phyloP scores from a whole-genome alignment of 2,113 vertebrate species.

The Anser brachyrhynchus region DNA sequence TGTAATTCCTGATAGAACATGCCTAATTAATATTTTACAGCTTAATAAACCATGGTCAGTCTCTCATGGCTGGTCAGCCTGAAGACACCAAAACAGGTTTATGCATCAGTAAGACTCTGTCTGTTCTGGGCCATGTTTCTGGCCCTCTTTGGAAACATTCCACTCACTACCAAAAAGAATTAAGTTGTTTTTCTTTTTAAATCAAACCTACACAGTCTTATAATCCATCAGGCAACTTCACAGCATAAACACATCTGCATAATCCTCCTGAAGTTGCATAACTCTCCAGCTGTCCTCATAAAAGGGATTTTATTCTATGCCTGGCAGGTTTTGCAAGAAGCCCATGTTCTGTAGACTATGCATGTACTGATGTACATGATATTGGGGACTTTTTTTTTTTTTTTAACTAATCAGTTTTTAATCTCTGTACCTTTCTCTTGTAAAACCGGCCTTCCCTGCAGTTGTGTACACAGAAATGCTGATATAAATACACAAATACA shows the following conservation, averaged over 20 bases:
- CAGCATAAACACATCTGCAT: conserved; percentile 64
- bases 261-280: conserved; percentile 69
- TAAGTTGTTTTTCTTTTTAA: conserved; percentile 56
- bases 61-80: neutral
- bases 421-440: conserved; percentile 10
- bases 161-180: conserved; percentile 11
- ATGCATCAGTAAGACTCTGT: neutral
- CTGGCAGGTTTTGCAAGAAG: conserved; percentile 64
- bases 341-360: neutral
- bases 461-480: neutral
- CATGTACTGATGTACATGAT: fast-evolving
- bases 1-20: neutral
- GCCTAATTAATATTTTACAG: neutral
- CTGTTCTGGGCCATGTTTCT: neutral
- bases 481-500: neutral
- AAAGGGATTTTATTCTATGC: conserved; percentile 60
- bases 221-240: conserved; percentile 70
- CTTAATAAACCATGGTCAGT: neutral
- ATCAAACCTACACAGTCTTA: conserved; percentile 49
- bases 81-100: neutral
- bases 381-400: neutral
- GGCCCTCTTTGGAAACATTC: conserved; percentile 8
- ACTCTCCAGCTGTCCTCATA: conserved; percentile 74
- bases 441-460: neutral
- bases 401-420: neutral